A percentile compares a stretch with the other conserved stretches of the same genome.
These are phyloP conservation scores for Stichopus horrens DNA, from an alignment of 53 echinoderm and acorn worm genomes.

Conservation along the genomic window DNA sequence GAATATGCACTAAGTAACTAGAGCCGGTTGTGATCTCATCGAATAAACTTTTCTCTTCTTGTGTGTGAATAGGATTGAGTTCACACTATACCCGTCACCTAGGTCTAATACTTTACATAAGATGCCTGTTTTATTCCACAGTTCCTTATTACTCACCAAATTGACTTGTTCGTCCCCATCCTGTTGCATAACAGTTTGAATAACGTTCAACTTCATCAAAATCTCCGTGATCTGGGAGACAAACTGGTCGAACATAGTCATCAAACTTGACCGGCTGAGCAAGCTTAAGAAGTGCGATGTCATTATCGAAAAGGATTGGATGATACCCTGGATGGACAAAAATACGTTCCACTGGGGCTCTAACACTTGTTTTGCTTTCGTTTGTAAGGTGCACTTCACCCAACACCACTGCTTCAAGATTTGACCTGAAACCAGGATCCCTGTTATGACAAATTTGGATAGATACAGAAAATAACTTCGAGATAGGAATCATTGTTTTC, in stretches of 20 bases:
- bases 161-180: slow-evolving; percentile 37
- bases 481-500: background rate
- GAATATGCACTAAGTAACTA: no score
- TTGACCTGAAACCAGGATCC: background rate
- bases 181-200: slow-evolving; percentile 51
- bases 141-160: background rate
- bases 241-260: slow-evolving; percentile 48
- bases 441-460: background rate
- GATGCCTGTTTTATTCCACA: no score
- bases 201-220: slow-evolving; percentile 8
- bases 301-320: background rate
- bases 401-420: slow-evolving; percentile 24
- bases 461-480: background rate
- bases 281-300: slow-evolving; percentile 59
- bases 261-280: slow-evolving; percentile 42
- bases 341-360: slow-evolving; percentile 40
- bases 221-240: slow-evolving; percentile 7
- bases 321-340: slow-evolving; percentile 47
- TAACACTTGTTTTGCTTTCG: background rate
- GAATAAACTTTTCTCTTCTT: no score
- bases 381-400: slow-evolving; percentile 28
- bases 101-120: no score
- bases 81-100: no score
- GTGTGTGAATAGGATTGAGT: no score
- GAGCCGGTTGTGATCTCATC: no score